Evolutionary conservation across 2,888 invertebrate genomes (phyloP).

Genomic region (Dioctria linearis): DNA sequence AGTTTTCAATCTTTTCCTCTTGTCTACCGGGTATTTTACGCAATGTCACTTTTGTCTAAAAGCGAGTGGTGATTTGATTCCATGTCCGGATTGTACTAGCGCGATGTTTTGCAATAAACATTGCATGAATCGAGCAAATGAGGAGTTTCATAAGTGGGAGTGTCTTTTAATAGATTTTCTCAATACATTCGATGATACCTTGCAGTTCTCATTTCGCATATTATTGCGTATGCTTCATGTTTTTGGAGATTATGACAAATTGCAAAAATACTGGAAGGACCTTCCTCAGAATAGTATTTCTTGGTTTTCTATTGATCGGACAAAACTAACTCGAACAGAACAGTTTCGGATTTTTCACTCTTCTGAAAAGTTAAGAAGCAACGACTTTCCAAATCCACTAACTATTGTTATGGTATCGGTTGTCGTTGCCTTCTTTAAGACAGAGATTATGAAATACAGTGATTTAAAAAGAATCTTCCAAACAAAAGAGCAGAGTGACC

Average conservation of each 20-base stretch:
- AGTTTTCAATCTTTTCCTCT: slow-evolving; percentile 77
- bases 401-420: not conserved
- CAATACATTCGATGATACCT: slow-evolving; percentile 77
- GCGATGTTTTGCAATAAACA: slow-evolving; percentile 69
- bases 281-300: slow-evolving; percentile 67
- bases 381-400: not conserved
- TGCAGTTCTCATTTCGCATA: slow-evolving; percentile 79
- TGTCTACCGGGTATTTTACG: slow-evolving; percentile 68
- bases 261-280: slow-evolving; percentile 68
- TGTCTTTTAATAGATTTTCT: slow-evolving; percentile 78
- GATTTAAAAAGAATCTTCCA: not conserved
- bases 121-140: slow-evolving; percentile 74
- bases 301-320: slow-evolving; percentile 67
- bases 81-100: slow-evolving; percentile 68
- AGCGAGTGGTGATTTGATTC: slow-evolving; percentile 68
- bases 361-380: not conserved
- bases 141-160: slow-evolving; percentile 83
- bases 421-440: not conserved
- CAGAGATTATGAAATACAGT: not conserved
- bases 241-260: slow-evolving; percentile 67
- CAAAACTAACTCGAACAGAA: slow-evolving; percentile 66
- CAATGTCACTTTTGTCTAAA: slow-evolving; percentile 69
- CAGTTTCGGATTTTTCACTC: slow-evolving; percentile 76
- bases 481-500: not conserved
- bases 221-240: slow-evolving; percentile 72